Percentiles rank a stretch among this genome's conserved stretches.
Conservation (phyloP, 64 coral and sea anemone genomes). For the Stylophora pistillata region DNA sequence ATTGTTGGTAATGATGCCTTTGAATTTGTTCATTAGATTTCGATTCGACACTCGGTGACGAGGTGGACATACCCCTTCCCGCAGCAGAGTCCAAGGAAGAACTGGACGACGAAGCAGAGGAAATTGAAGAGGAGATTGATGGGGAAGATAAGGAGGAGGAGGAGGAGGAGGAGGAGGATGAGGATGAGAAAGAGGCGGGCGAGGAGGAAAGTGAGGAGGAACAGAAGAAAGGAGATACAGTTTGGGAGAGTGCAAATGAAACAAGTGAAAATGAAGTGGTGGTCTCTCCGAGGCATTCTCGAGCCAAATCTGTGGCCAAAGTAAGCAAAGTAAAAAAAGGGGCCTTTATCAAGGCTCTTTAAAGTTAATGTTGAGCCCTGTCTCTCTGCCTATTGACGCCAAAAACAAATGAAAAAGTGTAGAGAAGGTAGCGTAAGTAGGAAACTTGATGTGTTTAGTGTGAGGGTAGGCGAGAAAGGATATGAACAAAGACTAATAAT, state of each 20-base stretch:
- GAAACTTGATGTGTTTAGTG: too few relatives aligned
- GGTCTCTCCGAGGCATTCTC: conserved; percentile 69
- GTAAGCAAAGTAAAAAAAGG: conserved; percentile 16
- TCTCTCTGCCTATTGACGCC: too few relatives aligned
- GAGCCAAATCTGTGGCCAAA: conserved; percentile 44
- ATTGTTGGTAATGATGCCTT: neutral
- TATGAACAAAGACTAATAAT: too few relatives aligned
- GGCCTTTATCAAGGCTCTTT: too few relatives aligned
- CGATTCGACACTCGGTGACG: conserved; percentile 72
- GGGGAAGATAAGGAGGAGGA: neutral
- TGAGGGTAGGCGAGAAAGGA: too few relatives aligned
- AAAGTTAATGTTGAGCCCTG: too few relatives aligned
- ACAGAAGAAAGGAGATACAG: conserved; percentile 4
- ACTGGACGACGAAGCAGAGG: neutral
- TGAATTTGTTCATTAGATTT: conserved; percentile 25
- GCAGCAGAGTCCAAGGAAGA: conserved; percentile 4
- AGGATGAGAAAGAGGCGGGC: conserved; percentile 14
- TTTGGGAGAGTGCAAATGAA: conserved; percentile 68
- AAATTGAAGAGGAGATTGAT: neutral
- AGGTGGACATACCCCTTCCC: conserved; percentile 78
- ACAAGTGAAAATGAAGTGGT: conserved; percentile 91
- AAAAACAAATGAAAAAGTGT: too few relatives aligned
- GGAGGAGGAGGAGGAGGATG: conserved; percentile 5
- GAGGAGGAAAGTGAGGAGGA: conserved; percentile 7
- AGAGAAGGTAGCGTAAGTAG: too few relatives aligned